A percentile compares a stretch with the other conserved stretches of the same genome.
phyloP scores from a whole-genome alignment of 2,888 invertebrate species.

The Rapana venosa region DNA sequence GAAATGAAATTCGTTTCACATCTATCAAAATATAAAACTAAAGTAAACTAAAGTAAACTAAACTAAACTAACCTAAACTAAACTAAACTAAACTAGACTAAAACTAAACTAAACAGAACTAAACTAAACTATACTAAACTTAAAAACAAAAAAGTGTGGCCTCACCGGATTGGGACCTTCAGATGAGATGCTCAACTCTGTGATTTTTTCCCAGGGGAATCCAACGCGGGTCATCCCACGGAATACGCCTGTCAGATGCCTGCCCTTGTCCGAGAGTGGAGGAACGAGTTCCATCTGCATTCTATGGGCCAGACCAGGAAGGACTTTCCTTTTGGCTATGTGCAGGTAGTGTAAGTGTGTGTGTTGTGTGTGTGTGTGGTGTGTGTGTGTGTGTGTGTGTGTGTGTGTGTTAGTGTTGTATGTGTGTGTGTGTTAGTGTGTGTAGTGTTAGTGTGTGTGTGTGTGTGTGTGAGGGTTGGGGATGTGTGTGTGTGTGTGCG shows the following conservation, averaged over 20 bases:
- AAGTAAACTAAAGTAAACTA: too few relatives aligned
- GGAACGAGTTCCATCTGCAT: conserved; percentile 50
- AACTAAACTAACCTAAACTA: too few relatives aligned
- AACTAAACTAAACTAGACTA: too few relatives aligned
- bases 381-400: background rate
- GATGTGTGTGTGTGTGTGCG: background rate
- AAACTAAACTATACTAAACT: too few relatives aligned
- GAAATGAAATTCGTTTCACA: too few relatives aligned
- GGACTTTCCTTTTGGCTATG: conserved; percentile 61
- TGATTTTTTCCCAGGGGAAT: too few relatives aligned
- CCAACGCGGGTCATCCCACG: conserved; percentile 3
- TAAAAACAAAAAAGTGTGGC: background rate
- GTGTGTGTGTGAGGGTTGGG: background rate
- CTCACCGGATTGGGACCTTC: too few relatives aligned
- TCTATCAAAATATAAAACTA: too few relatives aligned
- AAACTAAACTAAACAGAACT: too few relatives aligned
- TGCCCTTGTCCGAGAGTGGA: conserved; percentile 59
- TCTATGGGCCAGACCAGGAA: conserved; percentile 52
- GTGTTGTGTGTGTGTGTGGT: too few relatives aligned
- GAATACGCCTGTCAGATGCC: conserved; percentile 57
- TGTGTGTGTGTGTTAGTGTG: background rate
- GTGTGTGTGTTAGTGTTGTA: background rate
- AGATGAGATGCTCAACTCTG: too few relatives aligned
- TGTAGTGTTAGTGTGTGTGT: background rate
- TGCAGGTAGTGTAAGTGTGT: conserved; percentile 52